Evolutionary conservation across 1,140 invertebrate genomes (phyloP), one percentile per base, ranked within the genome.

Genomic region (Oppia nitens): DNA sequence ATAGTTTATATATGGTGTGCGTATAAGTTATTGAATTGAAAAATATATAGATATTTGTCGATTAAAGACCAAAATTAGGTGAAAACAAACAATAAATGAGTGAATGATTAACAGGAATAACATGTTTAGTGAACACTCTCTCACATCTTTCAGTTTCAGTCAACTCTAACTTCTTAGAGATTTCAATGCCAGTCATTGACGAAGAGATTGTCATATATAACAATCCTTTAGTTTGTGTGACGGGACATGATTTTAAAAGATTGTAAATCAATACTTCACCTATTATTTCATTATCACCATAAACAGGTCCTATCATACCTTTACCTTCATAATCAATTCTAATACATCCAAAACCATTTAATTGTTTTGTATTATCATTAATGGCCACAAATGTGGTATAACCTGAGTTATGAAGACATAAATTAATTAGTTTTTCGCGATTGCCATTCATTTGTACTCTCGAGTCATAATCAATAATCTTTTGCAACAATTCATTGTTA

Each of bases 331-430:
- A 49, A 29, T 59, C 50, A 11, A 26, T 23, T 57, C 28, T 20
- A 26, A 59, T 59, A 27, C 57, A 59, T 25, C 57, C 57, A 59
- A 55, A 59, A 53, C 57, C 57, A 23, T 56, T 9, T 12, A 59
- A n/a, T 29, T 57, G n/a, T 12, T 58, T 17, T 23, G 27, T 47
- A 47, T 56, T 57, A 1, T 2, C 12, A 24, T 25, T 3, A 9
- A 32, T n/a, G 27, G 32, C 50, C 6, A 59, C 11, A n/a, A 59
- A 28, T 12, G 57, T 49, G 29, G 24, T 55, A 21, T 27, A 32
- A 40, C 27, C 28, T 47, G n/a, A 23, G 11, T 32, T 59, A n/a
- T 25, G 24, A 25, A 59, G 21, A 60, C 4, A 17, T 25, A 40
- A 28, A n/a, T 23, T 40, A 20, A 59, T 40, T 29, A 59, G 24